Evolutionary conservation across 1,140 invertebrate species (phyloP).

Genomic region (Pseudomyrmex cubaensis): DNA sequence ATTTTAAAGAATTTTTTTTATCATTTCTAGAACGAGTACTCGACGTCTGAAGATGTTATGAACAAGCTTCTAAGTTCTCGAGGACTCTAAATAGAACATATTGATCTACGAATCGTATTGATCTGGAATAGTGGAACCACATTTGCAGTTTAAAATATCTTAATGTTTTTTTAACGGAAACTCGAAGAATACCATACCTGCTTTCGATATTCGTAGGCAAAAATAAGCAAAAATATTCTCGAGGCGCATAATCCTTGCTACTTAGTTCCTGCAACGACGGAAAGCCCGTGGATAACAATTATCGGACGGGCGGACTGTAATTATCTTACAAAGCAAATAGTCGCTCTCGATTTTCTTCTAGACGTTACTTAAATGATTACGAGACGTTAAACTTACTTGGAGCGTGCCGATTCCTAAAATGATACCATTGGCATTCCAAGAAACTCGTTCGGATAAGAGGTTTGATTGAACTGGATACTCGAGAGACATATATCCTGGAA

Average conservation of each 20-base stretch:
- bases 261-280: slow-evolving; percentile 42
- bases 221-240: slow-evolving; percentile 28
- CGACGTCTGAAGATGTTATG: too few species aligned
- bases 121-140: too few species aligned
- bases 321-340: slow-evolving; percentile 48
- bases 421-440: slow-evolving; percentile 35
- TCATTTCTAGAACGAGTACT: too few species aligned
- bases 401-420: slow-evolving; percentile 37
- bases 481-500: slow-evolving; percentile 17
- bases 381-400: slow-evolving; percentile 32
- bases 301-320: slow-evolving; percentile 28
- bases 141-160: neutral
- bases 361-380: slow-evolving; percentile 43
- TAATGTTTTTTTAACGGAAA: neutral
- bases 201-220: slow-evolving; percentile 19
- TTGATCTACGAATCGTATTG: neutral
- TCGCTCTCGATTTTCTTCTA: slow-evolving; percentile 40
- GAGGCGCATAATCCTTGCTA: slow-evolving; percentile 14
- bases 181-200: slow-evolving; percentile 5
- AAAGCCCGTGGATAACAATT: slow-evolving; percentile 48
- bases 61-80: too few species aligned
- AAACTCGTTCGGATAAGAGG: slow-evolving; percentile 14
- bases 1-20: too few species aligned
- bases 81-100: too few species aligned
- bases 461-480: neutral